A percentile compares a stretch with the other conserved stretches of the same genome.
phyloP scores from a whole-genome alignment of 2,888 invertebrate species.

The Lycophotia porphyrea region DNA sequence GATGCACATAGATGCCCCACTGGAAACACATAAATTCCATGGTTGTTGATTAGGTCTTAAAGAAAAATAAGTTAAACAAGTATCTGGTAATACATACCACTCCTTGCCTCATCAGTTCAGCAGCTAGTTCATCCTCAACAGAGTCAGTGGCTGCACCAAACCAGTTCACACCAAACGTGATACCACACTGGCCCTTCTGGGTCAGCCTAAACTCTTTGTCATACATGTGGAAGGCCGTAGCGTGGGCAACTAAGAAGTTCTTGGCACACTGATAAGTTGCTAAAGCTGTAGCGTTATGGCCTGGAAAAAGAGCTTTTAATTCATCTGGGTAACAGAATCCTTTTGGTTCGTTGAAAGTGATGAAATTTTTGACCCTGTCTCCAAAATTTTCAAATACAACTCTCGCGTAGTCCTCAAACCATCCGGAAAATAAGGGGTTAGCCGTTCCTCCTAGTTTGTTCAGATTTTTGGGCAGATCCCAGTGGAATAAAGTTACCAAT shows the following conservation, averaged over 20 bases:
- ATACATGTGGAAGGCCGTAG: constrained; percentile 81
- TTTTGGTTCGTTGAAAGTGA: constrained; percentile 90
- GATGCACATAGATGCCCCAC: constrained; percentile 86
- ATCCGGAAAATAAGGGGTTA: constrained; percentile 80
- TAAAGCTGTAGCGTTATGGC: background rate
- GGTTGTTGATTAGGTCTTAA: background rate
- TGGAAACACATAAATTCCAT: constrained; percentile 60
- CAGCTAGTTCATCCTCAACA: constrained; percentile 77
- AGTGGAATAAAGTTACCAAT: constrained; percentile 89
- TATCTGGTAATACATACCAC: constrained; percentile 24
- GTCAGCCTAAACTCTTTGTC: constrained; percentile 74
- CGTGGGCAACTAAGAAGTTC: constrained; percentile 89
- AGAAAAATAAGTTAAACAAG: background rate
- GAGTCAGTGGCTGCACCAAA: constrained; percentile 75
- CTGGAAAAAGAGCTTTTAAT: background rate
- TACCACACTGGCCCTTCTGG: constrained; percentile 72
- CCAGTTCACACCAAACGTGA: constrained; percentile 71
- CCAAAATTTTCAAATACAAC: constrained; percentile 83
- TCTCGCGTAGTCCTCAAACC: constrained; percentile 87
- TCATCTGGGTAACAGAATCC: constrained; percentile 69
- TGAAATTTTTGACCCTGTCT: constrained; percentile 88
- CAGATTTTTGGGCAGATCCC: constrained; percentile 88
- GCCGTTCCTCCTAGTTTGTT: constrained; percentile 89
- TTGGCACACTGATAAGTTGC: constrained; percentile 84
- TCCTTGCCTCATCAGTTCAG: constrained; percentile 71